Conservation (phyloP, 2,888 invertebrate species). For the Metellina segmentata region DNA sequence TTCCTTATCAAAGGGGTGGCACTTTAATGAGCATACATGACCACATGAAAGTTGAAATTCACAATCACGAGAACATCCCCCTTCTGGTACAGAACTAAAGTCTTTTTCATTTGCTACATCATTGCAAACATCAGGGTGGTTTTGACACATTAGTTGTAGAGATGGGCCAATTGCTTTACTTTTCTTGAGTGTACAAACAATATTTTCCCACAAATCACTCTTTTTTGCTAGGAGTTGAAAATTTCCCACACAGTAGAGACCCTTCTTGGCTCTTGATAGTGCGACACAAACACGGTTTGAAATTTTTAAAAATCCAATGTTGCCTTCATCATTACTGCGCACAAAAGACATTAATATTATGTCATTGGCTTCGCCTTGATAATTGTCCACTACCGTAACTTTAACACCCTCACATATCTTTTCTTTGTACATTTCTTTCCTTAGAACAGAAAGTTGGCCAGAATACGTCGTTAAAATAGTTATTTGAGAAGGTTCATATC, state of each 20-base stretch:
- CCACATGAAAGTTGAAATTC: slow-evolving; percentile 80
- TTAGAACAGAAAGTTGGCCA: slow-evolving; percentile 79
- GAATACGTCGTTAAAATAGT: slow-evolving; percentile 78
- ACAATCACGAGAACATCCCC: slow-evolving; percentile 80
- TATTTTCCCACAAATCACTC: slow-evolving; percentile 73
- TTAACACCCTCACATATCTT: slow-evolving; percentile 12
- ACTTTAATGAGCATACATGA: slow-evolving; percentile 80
- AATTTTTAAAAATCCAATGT: slow-evolving; percentile 80
- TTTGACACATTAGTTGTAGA: slow-evolving; percentile 71
- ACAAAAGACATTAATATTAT: slow-evolving; percentile 79
- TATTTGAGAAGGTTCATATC: slow-evolving; percentile 76
- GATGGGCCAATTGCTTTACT: slow-evolving; percentile 54
- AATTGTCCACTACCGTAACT: slow-evolving; percentile 78
- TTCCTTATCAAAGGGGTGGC: slow-evolving; percentile 67
- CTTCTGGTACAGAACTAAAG: slow-evolving; percentile 70
- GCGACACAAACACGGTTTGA: slow-evolving; percentile 79
- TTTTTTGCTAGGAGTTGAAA: slow-evolving; percentile 65
- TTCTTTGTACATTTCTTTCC: slow-evolving; percentile 64
- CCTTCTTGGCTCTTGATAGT: slow-evolving; percentile 77
- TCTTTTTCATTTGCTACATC: slow-evolving; percentile 46
- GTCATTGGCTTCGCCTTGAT: slow-evolving; percentile 79
- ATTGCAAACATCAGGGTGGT: slow-evolving; percentile 62
- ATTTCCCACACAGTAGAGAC: slow-evolving; percentile 77
- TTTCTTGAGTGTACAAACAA: slow-evolving; percentile 47
- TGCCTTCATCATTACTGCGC: slow-evolving; percentile 78